Percentiles rank a stretch among this genome's conserved stretches.
These are phyloP conservation scores for Clarias gariepinus DNA, from an alignment of 2,113 vertebrate species.

Conservation along the genomic window DNA sequence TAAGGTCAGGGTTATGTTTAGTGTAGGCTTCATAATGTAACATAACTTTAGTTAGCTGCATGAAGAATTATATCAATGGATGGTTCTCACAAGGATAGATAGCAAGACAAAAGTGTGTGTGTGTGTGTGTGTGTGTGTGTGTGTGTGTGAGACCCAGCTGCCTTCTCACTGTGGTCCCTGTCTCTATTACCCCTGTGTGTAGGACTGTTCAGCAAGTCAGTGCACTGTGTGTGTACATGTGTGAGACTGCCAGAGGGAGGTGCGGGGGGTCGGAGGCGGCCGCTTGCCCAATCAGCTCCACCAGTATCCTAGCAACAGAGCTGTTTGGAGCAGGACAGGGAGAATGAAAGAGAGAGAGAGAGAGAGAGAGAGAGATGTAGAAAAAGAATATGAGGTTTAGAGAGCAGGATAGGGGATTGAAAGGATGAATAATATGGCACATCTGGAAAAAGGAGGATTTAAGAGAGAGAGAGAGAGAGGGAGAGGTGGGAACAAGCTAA, in stretches of 20 bases:
- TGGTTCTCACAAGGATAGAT: background rate
- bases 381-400: conserved; percentile 48
- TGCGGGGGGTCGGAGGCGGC: conserved; percentile 65
- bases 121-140: background rate
- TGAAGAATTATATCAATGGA: background rate
- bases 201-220: conserved; percentile 49
- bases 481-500: background rate
- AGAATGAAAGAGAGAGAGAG: conserved; percentile 53
- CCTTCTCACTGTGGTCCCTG: conserved; percentile 52
- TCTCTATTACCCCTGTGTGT: conserved; percentile 47
- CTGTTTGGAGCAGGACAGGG: conserved; percentile 79
- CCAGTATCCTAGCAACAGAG: conserved; percentile 84
- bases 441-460: conserved; percentile 73
- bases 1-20: background rate
- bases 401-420: conserved; percentile 62
- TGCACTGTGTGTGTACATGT: conserved; percentile 47
- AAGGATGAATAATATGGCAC: conserved; percentile 68
- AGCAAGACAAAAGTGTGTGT: background rate
- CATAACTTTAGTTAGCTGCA: background rate
- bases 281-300: conserved; percentile 74
- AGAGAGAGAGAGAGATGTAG: conserved; percentile 31
- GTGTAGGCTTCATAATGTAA: background rate
- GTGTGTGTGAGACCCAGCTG: conserved; percentile 73
- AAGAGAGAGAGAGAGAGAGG: conserved; percentile 47
- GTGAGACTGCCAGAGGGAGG: conserved; percentile 71